Base-by-base conservation (phyloP, 2,888 invertebrate species). In the Diaphora mendica region DNA sequence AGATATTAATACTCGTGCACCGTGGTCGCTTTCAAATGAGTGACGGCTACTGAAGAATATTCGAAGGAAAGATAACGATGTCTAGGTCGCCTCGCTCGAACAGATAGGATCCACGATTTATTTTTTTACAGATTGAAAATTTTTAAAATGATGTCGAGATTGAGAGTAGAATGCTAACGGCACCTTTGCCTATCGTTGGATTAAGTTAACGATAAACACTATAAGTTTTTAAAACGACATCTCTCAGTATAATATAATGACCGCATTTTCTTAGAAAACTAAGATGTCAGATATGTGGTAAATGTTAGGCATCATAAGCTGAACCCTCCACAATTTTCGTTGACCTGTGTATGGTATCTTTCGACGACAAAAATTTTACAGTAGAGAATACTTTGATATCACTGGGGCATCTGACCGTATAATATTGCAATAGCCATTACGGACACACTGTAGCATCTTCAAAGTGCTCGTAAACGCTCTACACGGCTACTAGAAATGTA, bases 351-450 rank as follows among this genome's bases (percentile, higher is more conserved):
- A 85, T 86, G 88, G 86, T 91, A 90, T 90, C 90, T 92, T 89
- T 86, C 87, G 90, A 90, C 91, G 89, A 91, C 93, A 90, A 93
- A 93, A 93, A 92, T 94, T 91, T 93, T 89, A 91, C 90, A 88
- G 94, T 90, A 89, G 91, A 93, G 93, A 91, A 91, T 92, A 93
- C 88, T 91, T 89, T 91, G 90, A 87, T 95, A 95, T 95, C 95
- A 90, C 88, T 89, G 87, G 84, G 86, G 86, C 92, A 95, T 95
- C 95, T 92, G 90, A 90, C 92, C 91, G 91, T 94, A 92, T 94
- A 94, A 95, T 94, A 94, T 93, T 92, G 92, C 93, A 92, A 93
- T 93, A 92, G 94, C 94, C 94, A 94, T 94, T 94, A 93, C 91
- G 90, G 91, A 90, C 91, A 92, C 91, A 93, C 90, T 89, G 92